phyloP scores from a whole-genome alignment of 2,113 vertebrate species.

The Butorides virescens region DNA sequence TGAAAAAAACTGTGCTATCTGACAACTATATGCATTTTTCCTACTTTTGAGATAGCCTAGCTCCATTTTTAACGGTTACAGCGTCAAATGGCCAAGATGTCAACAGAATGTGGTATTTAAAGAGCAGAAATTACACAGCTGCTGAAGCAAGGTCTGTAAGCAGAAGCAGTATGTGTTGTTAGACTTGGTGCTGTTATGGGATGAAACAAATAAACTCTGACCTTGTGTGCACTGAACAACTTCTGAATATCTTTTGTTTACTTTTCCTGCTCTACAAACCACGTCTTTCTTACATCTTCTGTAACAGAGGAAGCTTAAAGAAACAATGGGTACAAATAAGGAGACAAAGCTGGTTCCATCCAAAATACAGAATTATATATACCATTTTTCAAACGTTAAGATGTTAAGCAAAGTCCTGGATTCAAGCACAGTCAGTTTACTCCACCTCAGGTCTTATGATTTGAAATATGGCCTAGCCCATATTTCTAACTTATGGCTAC shows the following conservation, averaged over 20 bases:
- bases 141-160: background rate
- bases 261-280: background rate
- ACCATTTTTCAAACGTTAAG: background rate
- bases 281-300: background rate
- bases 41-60: background rate
- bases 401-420: background rate
- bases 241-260: background rate
- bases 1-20: background rate
- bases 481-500: background rate
- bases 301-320: background rate
- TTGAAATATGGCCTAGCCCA: background rate
- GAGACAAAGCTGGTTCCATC: background rate
- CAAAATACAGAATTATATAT: background rate
- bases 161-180: background rate
- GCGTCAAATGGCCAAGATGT: background rate
- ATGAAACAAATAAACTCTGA: background rate
- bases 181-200: background rate
- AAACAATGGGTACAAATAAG: background rate
- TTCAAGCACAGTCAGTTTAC: background rate
- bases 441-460: background rate
- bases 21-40: background rate
- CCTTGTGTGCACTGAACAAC: background rate
- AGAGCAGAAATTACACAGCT: background rate
- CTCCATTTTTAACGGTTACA: background rate
- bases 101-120: background rate